phyloP scores from a whole-genome alignment of 2,888 invertebrate species.

The Pimpla rufipes region DNA sequence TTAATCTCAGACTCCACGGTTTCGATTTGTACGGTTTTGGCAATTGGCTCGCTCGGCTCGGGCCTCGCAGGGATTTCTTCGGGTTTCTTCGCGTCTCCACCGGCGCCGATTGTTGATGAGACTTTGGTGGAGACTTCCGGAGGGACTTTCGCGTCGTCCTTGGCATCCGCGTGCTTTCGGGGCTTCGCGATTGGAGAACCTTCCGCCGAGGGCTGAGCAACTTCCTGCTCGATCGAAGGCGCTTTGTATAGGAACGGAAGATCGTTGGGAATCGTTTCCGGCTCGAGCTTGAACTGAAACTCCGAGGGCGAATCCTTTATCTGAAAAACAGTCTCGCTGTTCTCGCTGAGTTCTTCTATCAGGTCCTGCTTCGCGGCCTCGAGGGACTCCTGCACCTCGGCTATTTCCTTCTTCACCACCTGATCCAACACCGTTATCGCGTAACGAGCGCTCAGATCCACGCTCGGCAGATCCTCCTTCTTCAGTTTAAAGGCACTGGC shows the following conservation, averaged over 20 bases:
- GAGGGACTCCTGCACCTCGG: conserved; percentile 90
- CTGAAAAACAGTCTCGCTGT: conserved; percentile 86
- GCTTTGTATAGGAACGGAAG: conserved; percentile 85
- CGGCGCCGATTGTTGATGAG: conserved; percentile 30
- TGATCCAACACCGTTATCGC: conserved; percentile 83
- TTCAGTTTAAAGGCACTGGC: conserved; percentile 86
- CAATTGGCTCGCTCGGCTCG: conserved; percentile 68
- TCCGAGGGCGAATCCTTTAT: conserved; percentile 91
- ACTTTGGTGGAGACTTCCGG: conserved; percentile 65
- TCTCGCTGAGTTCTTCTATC: conserved; percentile 89
- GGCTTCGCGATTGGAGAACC: conserved; percentile 76
- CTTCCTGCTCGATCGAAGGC: conserved; percentile 82
- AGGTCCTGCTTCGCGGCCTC: conserved; percentile 91
- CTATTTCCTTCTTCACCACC: conserved; percentile 90
- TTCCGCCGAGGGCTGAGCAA: conserved; percentile 55
- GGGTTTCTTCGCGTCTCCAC: conserved; percentile 60
- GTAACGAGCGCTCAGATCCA: conserved; percentile 82
- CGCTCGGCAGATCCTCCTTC: conserved; percentile 80
- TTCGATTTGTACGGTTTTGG: conserved; percentile 67
- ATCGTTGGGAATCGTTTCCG: conserved; percentile 88
- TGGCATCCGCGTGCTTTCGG: conserved; percentile 69
- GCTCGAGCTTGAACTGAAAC: conserved; percentile 89
- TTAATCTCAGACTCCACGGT: conserved; percentile 66
- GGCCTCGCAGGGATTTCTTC: conserved; percentile 73
- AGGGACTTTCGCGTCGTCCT: conserved; percentile 71